Percentiles rank a stretch among this genome's conserved stretches.
phyloP scores from a whole-genome alignment of 2,797 vertebrate genomes.

The Cygnus olor region DNA sequence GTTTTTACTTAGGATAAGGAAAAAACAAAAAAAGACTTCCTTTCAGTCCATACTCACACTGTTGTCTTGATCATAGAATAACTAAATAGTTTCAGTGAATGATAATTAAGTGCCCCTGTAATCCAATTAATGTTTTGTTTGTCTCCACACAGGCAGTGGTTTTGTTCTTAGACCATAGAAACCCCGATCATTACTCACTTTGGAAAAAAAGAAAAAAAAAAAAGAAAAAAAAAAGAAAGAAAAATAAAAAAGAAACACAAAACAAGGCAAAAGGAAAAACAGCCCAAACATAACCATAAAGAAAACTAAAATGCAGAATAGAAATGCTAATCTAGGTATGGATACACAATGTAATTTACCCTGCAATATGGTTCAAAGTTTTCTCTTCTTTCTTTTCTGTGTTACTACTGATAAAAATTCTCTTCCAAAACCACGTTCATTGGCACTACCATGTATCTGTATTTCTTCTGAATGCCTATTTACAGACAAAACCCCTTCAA shows the following conservation, averaged over 20 bases:
- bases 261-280: not conserved
- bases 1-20: not conserved
- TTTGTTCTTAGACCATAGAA: constrained; percentile 42
- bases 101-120: constrained; percentile 34
- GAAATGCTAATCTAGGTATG: not conserved
- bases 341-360: not conserved
- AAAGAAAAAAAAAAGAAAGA: not conserved
- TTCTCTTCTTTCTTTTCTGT: not conserved
- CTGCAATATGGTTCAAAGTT: not conserved
- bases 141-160: not conserved
- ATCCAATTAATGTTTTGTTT: constrained; percentile 37
- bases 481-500: not conserved
- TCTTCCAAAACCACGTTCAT: not conserved
- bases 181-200: not conserved
- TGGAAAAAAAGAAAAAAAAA: not conserved
- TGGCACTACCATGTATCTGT: not conserved
- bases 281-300: not conserved
- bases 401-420: not conserved
- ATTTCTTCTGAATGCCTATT: not conserved
- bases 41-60: not conserved
- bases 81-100: not conserved
- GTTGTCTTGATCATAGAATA: constrained; percentile 4
- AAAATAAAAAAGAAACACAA: not conserved
- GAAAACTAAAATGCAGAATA: not conserved
- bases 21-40: not conserved